Base-by-base conservation (phyloP, 1,140 invertebrate genomes). In the Panagrolaimus sp. region DNA sequence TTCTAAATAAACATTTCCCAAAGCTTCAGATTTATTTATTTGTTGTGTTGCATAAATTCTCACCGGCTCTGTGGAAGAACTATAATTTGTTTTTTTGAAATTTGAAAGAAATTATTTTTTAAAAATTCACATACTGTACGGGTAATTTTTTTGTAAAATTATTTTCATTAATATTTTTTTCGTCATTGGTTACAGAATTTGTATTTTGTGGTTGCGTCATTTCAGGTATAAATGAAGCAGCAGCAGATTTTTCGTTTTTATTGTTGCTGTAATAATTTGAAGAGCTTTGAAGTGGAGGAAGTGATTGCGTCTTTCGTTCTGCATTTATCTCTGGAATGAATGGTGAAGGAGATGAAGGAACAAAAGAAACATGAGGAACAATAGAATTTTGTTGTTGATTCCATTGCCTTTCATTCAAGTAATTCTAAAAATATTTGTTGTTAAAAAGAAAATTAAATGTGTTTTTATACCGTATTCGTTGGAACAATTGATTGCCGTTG, bases 1-100 rank as follows among this genome's bases (percentile, higher is more conserved):
- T 42, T 69, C 67, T 27, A 69, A 31, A 20, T 20, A 20, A 47
- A 69, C 63, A 27, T 43, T 45, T 9, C 57, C 67, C 23, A 23
- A 43, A 9, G 57, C 13, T 57, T 57, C 51, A 25, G 51, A 23
- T 44, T 67, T 65, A n/a, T 69, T 51, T 13, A 69, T 23, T 23
- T 66, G 61, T 66, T 69, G 61, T 23, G 43, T 69, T 38, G 57
- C 38, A 43, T 20, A 13, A 23, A 46, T 14, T 20, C 38, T 11
- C 16, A 44, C 44, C 27, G 42, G 67, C 38, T 69, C 51, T 20
- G 51, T 27, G 20, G 51, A 57, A 20, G 51, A 57, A 8, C 51
- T 57, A 11, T 20, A 57, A 57, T 11, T 5, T n/a, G n/a, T n/a
- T n/a, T n/a, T n/a, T n/a, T 23, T 27, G 4, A 27, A 25, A 1